Conservation (phyloP, 1,140 invertebrate species). For the Cherax quadricarinatus region DNA sequence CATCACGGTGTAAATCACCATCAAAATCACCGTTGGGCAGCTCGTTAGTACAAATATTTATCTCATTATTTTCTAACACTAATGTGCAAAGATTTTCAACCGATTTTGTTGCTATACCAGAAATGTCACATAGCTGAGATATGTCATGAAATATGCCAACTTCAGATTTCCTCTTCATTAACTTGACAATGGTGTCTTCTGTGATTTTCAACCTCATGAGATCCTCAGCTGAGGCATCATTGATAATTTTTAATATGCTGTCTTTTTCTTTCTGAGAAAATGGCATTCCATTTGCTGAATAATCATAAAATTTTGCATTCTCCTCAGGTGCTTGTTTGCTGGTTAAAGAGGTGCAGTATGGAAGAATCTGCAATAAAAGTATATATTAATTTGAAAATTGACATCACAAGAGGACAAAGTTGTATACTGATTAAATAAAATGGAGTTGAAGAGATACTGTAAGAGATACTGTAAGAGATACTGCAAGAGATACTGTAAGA, state of each 20-base stretch:
- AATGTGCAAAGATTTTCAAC: background rate
- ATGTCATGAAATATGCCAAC: background rate
- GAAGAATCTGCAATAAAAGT: background rate
- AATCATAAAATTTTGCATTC: background rate
- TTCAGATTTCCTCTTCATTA: background rate
- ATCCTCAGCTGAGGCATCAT: background rate
- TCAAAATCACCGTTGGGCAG: background rate
- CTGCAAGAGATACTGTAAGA: too few relatives aligned
- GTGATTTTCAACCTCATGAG: background rate
- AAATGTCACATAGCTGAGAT: background rate
- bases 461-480: too few relatives aligned
- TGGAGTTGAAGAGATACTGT: too few relatives aligned
- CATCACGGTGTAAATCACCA: too few relatives aligned
- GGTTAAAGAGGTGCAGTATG: background rate
- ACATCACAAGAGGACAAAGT: background rate
- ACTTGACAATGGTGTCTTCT: background rate
- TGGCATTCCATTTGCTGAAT: background rate
- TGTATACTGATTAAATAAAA: background rate
- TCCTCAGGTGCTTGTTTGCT: background rate
- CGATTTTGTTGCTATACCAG: background rate
- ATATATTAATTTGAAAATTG: background rate
- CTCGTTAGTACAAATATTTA: background rate
- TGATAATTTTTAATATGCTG: background rate
- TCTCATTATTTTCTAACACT: background rate
- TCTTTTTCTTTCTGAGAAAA: background rate